Evolutionary conservation across 2,888 invertebrate species (phyloP).

Genomic region (Catotricha subobsoleta): DNA sequence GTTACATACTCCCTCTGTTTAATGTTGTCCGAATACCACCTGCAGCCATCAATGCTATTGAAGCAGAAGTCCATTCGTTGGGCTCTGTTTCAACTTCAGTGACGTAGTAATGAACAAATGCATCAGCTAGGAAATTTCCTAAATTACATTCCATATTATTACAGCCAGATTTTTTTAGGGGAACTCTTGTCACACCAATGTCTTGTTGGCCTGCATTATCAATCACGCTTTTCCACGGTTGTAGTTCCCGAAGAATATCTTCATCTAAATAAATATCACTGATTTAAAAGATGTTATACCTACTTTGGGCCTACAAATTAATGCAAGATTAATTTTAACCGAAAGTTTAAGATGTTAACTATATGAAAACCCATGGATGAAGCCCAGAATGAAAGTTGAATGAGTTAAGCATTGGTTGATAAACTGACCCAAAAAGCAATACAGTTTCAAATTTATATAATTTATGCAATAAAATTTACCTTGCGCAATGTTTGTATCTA

Average conservation of each 20-base stretch:
- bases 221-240: slow-evolving; percentile 39
- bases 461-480: slow-evolving; percentile 31
- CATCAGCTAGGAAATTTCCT: slow-evolving; percentile 54
- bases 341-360: no score
- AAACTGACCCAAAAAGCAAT: no score
- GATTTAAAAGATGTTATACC: neutral
- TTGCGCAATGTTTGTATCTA: slow-evolving; percentile 41
- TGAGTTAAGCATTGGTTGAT: no score
- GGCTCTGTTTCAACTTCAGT: slow-evolving; percentile 23
- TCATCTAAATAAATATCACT: slow-evolving; percentile 31
- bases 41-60: slow-evolving; percentile 46
- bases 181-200: slow-evolving; percentile 40
- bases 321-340: neutral
- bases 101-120: slow-evolving; percentile 38
- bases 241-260: slow-evolving; percentile 37
- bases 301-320: neutral
- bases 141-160: slow-evolving; percentile 48
- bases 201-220: slow-evolving; percentile 34
- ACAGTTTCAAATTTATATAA: neutral
- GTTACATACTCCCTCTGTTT: slow-evolving; percentile 37
- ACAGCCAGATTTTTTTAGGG: slow-evolving; percentile 37
- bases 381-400: no score
- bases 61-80: slow-evolving; percentile 44
- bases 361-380: no score
- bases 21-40: slow-evolving; percentile 55